Base-by-base conservation (phyloP, 2,888 invertebrate genomes). In the Saturnia japonica region DNA sequence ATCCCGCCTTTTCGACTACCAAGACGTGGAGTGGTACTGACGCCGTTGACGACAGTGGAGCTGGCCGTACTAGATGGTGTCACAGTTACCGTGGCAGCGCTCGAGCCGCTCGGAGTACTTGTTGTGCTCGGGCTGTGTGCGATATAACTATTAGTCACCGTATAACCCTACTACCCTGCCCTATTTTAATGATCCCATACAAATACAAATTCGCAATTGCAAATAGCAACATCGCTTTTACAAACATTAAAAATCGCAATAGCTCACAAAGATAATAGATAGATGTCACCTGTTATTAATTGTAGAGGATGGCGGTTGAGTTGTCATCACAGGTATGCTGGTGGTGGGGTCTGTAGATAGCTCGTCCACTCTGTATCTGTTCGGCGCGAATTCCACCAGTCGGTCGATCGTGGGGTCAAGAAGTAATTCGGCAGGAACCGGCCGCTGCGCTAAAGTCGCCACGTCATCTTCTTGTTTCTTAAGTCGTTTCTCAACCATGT, bases 381-480 rank as follows among this genome's bases (percentile, higher is more conserved):
- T 96, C 0, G 96, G 95, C 85, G 97, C 96, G 85, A 96, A 97
- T 85, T 97, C 97, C 68, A 97, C 96, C 67, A 97, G 91, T 68
- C 97, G 93, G 88, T 97, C 97, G 78, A 97, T 96, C 1, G 97
- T 97, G 1, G 97, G 97, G 76, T 93, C 94, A 47, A 97, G 91
- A 51, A 97, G 91, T 34, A 97, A 88, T 82, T 97, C 97, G 0
- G 97, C 95, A 0, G 97, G 96, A 6, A 94, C 94, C 0, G 97
- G 97, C 54, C 97, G 92, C 81, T 97, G 97, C 0, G 97, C 96
- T 69, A 97, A 87, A 1, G 96, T 95, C 1, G 97, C 97, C 0
- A 97, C 97, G 82, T 97, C 97, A 79, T 97, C 97, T 81, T 97
- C 97, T 80, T 97, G 97, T 82, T 97, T 97, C 88, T 97, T 97